A percentile compares a stretch with the other conserved stretches of the same genome.
Conservation (phyloP, 2,797 vertebrate species). For the Gadopsis bispinosus region DNA sequence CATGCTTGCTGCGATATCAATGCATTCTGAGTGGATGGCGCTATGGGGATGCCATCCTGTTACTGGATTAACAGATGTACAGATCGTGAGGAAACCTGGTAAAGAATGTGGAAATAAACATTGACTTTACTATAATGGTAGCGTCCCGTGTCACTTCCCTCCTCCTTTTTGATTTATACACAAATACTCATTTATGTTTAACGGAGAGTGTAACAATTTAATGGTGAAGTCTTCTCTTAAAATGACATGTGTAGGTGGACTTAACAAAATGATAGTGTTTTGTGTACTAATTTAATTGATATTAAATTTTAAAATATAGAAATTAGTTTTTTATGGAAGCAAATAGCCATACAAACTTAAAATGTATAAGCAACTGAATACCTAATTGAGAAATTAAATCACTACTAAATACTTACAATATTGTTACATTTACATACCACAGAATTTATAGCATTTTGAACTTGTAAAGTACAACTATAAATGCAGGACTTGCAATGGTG, state of each 20-base stretch:
- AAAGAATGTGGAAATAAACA: constrained; percentile 87
- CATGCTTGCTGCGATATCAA: constrained; percentile 63
- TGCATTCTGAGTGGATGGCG: constrained; percentile 65
- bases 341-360: neutral
- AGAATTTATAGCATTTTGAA: neutral
- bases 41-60: constrained; percentile 72
- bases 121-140: constrained; percentile 71
- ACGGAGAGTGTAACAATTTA: too few relatives aligned
- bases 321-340: neutral
- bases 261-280: too few relatives aligned
- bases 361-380: neutral
- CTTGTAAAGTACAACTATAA: too few relatives aligned
- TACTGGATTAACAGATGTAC: constrained; percentile 81
- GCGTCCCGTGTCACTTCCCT: constrained; percentile 27
- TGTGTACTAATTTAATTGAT: too few relatives aligned
- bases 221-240: too few relatives aligned
- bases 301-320: neutral
- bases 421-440: neutral
- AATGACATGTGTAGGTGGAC: too few relatives aligned
- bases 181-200: neutral
- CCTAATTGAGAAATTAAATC: neutral
- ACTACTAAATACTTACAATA: neutral
- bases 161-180: neutral
- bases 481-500: too few relatives aligned
- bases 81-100: constrained; percentile 76